Evolutionary conservation across 2,888 invertebrate species (phyloP).

Genomic region (Phortica okadai): DNA sequence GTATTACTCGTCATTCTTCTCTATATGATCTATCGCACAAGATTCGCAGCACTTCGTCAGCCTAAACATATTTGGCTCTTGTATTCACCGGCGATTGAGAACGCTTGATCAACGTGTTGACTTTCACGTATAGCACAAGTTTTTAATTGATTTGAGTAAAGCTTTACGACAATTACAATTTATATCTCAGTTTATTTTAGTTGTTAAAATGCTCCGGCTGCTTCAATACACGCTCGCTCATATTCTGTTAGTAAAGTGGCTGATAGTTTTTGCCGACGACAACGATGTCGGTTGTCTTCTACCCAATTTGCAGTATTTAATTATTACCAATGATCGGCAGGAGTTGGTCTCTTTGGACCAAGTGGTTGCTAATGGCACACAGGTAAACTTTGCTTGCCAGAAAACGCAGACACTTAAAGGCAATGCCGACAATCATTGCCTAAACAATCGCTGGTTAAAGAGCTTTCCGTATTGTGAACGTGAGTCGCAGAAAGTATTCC

Average conservation of each 20-base stretch:
- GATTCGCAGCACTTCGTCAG: constrained; percentile 9
- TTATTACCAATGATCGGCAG: neutral
- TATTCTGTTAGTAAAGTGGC: too few species aligned
- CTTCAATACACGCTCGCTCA: neutral
- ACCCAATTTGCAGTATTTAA: neutral
- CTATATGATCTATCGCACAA: constrained; percentile 23
- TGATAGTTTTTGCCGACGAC: neutral
- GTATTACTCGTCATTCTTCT: constrained; percentile 1
- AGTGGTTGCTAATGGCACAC: constrained; percentile 2
- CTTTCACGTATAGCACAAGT: too few species aligned
- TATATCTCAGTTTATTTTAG: neutral
- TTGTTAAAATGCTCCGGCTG: neutral
- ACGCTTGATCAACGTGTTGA: neutral
- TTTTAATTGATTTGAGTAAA: neutral
- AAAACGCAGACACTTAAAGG: neutral
- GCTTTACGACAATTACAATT: neutral
- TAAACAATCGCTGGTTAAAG: constrained; percentile 2
- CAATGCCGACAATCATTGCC: neutral
- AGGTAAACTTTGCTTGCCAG: constrained; percentile 11
- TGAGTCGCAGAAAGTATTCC: neutral
- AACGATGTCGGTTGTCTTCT: constrained; percentile 1
- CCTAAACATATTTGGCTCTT: constrained; percentile 19
- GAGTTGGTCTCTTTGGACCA: neutral
- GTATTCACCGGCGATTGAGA: neutral
- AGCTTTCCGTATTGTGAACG: constrained; percentile 16